Evolutionary conservation across 2,113 vertebrate species (phyloP), one percentile per base, ranked within the genome.

Genomic region (Periophthalmodon schlosseri): DNA sequence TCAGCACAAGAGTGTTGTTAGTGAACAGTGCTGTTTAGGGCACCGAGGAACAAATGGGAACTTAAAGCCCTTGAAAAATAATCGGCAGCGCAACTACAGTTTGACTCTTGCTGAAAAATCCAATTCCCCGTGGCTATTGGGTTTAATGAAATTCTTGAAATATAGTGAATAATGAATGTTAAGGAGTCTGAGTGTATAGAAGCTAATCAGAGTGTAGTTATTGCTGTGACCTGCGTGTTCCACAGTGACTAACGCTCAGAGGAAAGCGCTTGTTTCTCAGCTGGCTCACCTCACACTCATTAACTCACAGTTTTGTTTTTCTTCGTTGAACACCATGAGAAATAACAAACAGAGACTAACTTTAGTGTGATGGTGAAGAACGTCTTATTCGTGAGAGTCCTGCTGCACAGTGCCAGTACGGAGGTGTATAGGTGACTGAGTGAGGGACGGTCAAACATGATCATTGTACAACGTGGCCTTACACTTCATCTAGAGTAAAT

Each of bases 1-100:
- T 18, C 12, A 72, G 74, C 73, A 68, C 14, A 44, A 72, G 52
- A 74, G 74, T 83, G 61, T 61, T 73, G 60, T 79, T 52, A 60
- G 23, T 7, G 61, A 76, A 54, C 33, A 65, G 33, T 54, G 66
- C n/a, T 67, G 36, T 69, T 77, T 58, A 65, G 65, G 63, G 52
- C 74, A 74, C 15, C 15, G 24, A 7, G 56, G 60, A 72, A 73
- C 73, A 68, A 73, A 39, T 72, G 52, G 58, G 79, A 79, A 80
- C 56, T 74, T 77, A 57, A 75, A 84, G 72, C 61, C 54, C 50
- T 72, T 50, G 39, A 70, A 79, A 76, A 81, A 76, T 80, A 24
- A 75, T 82, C 46, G 69, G 47, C 56, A 71, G 52, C 58, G 52
- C 47, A 36, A 72, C 57, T n/a, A 24, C 56, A 11, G 63, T 69